phyloP scores from a whole-genome alignment of 2,797 vertebrate species.

The Xerus rutilus region DNA sequence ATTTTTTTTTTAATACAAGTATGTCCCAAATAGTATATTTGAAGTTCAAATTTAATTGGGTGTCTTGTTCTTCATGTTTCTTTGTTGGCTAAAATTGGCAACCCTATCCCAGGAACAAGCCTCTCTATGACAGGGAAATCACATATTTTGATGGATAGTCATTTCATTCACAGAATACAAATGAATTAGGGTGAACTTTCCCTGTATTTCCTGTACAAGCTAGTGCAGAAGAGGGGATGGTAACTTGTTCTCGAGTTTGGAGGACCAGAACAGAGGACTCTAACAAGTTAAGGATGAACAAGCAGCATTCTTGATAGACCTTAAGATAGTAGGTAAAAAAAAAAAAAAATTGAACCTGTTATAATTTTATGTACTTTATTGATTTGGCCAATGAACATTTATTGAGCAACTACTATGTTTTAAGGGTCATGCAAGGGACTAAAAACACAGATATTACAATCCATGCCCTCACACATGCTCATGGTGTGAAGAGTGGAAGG shows the following conservation, averaged over 20 bases:
- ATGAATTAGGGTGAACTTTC: background rate
- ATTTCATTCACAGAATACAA: background rate
- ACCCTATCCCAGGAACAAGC: background rate
- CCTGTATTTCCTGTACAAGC: background rate
- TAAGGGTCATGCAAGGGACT: background rate
- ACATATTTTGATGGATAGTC: background rate
- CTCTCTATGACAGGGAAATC: background rate
- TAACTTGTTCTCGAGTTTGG: background rate
- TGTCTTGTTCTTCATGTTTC: background rate
- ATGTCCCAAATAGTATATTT: background rate
- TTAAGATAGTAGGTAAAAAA: background rate
- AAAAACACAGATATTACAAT: background rate
- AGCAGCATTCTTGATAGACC: background rate
- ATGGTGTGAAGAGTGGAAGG: accelerated
- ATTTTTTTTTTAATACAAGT: background rate
- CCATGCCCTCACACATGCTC: background rate
- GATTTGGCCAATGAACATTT: background rate
- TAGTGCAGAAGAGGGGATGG: too few species aligned
- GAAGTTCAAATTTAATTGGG: background rate
- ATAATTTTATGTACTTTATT: background rate
- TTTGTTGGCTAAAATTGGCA: background rate
- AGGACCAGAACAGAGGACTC: background rate
- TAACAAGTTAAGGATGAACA: background rate
- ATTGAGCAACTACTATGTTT: background rate
- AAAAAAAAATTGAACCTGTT: background rate